These are phyloP conservation scores for Acanthiza pusilla DNA, from an alignment of 2,797 vertebrate species.

Conservation along the genomic window DNA sequence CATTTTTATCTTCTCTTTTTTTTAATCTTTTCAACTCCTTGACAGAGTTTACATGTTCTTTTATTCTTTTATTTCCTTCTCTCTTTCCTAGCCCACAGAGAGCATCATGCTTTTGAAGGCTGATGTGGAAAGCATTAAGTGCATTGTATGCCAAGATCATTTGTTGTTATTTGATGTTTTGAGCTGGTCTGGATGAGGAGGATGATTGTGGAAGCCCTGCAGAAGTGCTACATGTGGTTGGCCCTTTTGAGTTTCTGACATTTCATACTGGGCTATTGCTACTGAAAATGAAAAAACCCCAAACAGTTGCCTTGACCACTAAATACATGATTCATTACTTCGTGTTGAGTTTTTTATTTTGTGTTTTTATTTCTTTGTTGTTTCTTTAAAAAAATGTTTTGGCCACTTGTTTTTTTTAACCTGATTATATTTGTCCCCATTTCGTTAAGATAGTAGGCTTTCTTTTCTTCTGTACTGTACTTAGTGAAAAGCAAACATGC, in stretches of 20 bases:
- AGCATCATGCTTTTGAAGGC: slow-evolving; percentile 96
- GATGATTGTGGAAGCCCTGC: slow-evolving; percentile 58
- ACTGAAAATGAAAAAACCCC: background rate
- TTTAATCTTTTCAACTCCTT: background rate
- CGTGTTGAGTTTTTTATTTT: background rate
- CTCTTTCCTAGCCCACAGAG: slow-evolving; percentile 86
- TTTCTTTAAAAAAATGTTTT: background rate
- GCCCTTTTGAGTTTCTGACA: slow-evolving; percentile 49
- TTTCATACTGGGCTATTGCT: background rate
- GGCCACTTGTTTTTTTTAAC: background rate
- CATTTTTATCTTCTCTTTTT: background rate
- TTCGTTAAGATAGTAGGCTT: slow-evolving; percentile 4
- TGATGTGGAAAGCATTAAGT: slow-evolving; percentile 84
- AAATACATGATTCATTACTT: background rate
- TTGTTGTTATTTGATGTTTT: slow-evolving; percentile 52
- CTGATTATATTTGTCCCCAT: slow-evolving; percentile 24
- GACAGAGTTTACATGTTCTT: background rate
- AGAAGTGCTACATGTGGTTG: background rate
- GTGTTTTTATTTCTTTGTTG: background rate
- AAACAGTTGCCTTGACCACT: background rate
- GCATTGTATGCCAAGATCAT: slow-evolving; percentile 57
- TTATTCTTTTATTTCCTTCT: slow-evolving; percentile 43
- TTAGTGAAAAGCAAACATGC: slow-evolving; percentile 38
- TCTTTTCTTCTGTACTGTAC: slow-evolving; percentile 26
- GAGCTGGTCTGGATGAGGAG: slow-evolving; percentile 56